These are phyloP conservation scores for Peromyscus aztecus DNA, from an alignment of 2,797 vertebrate species.

Conservation along the genomic window DNA sequence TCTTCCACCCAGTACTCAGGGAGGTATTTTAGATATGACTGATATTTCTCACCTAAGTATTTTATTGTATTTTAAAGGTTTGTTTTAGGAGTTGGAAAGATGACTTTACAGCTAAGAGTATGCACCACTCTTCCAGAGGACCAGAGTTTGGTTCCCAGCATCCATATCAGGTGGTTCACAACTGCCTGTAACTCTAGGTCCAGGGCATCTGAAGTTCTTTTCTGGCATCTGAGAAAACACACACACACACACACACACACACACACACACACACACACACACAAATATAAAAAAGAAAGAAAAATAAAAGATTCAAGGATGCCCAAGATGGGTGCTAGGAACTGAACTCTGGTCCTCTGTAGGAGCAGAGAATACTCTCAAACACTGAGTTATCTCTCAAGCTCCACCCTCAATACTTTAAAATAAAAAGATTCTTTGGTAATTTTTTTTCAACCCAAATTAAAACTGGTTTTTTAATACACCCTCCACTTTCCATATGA, in stretches of 20 bases:
- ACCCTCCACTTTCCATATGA: background rate
- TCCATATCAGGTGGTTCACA: background rate
- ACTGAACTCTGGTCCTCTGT: background rate
- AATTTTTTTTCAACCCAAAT: background rate
- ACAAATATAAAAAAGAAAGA: background rate
- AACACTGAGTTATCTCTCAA: background rate
- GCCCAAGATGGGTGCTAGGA: background rate
- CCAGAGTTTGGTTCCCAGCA: background rate
- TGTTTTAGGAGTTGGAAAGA: background rate
- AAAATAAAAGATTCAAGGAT: background rate
- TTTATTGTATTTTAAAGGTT: background rate
- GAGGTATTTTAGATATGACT: fast-evolving
- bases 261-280: background rate
- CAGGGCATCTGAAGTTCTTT: background rate
- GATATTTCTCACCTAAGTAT: background rate
- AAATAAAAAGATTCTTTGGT: background rate
- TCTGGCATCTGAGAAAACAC: background rate
- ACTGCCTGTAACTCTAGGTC: background rate
- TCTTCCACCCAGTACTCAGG: fast-evolving
- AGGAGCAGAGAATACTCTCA: background rate
- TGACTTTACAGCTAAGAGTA: background rate
- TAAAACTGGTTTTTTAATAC: background rate
- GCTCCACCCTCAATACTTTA: background rate
- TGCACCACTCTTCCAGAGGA: background rate
- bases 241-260: background rate